phyloP scores from a whole-genome alignment of 1,140 invertebrate species.

The Delia radicum region DNA sequence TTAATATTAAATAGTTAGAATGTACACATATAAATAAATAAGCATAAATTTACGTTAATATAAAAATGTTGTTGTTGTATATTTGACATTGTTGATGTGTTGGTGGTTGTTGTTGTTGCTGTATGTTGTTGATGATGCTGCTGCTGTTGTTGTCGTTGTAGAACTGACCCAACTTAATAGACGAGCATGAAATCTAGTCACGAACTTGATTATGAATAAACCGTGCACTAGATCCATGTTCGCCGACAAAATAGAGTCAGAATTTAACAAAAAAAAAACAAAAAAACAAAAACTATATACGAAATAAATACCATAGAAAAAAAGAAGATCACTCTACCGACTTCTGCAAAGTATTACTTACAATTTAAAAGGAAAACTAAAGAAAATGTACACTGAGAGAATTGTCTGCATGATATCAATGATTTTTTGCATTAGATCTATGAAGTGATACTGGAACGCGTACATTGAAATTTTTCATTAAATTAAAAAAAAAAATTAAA shows the following conservation, averaged over 20 bases:
- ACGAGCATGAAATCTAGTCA: slow-evolving; percentile 58
- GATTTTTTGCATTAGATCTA: too few relatives aligned
- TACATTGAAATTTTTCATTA: too few relatives aligned
- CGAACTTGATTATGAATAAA: slow-evolving; percentile 56
- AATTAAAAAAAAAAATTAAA: too few relatives aligned
- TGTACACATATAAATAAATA: background rate
- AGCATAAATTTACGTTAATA: background rate
- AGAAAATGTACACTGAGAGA: too few relatives aligned
- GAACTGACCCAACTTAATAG: slow-evolving; percentile 57
- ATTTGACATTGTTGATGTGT: background rate
- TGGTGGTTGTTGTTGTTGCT: background rate
- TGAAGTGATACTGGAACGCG: too few relatives aligned
- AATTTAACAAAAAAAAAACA: slow-evolving; percentile 28
- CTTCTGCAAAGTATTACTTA: background rate
- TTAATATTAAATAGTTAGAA: background rate
- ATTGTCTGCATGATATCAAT: too few relatives aligned
- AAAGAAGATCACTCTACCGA: background rate
- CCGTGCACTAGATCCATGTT: slow-evolving; percentile 58
- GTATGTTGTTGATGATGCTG: background rate
- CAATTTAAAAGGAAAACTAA: background rate
- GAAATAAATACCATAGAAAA: background rate
- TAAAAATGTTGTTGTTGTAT: background rate
- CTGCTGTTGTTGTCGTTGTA: slow-evolving; percentile 22
- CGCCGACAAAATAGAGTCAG: slow-evolving; percentile 57
- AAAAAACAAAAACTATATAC: background rate